A percentile compares a stretch with the other conserved stretches of the same genome.
Conservation (phyloP, 2,888 invertebrate genomes). For the Argyra leucocephala region DNA sequence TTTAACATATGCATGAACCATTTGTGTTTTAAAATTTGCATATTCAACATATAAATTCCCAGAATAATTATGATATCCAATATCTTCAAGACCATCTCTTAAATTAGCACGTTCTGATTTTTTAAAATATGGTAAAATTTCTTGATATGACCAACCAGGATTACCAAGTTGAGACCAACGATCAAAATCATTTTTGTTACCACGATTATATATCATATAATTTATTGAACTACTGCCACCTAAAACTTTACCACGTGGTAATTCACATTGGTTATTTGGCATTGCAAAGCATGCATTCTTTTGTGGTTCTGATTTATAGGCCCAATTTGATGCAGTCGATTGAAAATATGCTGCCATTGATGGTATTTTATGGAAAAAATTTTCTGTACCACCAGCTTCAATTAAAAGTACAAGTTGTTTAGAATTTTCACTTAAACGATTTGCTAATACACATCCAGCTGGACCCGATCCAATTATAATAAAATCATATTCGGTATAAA, state of each 20-base stretch:
- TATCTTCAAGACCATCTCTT: conserved; percentile 42
- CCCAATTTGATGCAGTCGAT: conserved; percentile 55
- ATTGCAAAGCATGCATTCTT: conserved; percentile 49
- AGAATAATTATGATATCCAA: conserved; percentile 49
- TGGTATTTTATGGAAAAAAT: conserved; percentile 36
- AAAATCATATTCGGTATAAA: conserved; percentile 62
- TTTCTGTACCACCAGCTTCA: conserved; percentile 47
- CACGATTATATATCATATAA: conserved; percentile 65
- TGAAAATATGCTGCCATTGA: conserved; percentile 35
- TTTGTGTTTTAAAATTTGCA: conserved; percentile 46
- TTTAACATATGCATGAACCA: conserved; percentile 49
- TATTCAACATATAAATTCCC: conserved; percentile 56
- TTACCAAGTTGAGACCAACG: conserved; percentile 59
- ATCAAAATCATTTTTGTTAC: conserved; percentile 63
- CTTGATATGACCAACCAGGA: conserved; percentile 60
- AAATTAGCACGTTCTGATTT: conserved; percentile 48
- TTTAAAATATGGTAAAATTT: conserved; percentile 52
- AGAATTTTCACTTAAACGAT: conserved; percentile 41
- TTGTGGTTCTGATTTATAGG: conserved; percentile 58
- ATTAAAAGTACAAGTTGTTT: conserved; percentile 45
- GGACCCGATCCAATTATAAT: conserved; percentile 78
- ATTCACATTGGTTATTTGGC: conserved; percentile 38
- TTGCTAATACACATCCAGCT: conserved; percentile 53
- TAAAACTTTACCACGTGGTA: conserved; percentile 51
- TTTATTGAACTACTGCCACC: conserved; percentile 55